phyloP scores from a whole-genome alignment of 2,888 invertebrate genomes.

The Bursaphelenchus okinawaensis region DNA sequence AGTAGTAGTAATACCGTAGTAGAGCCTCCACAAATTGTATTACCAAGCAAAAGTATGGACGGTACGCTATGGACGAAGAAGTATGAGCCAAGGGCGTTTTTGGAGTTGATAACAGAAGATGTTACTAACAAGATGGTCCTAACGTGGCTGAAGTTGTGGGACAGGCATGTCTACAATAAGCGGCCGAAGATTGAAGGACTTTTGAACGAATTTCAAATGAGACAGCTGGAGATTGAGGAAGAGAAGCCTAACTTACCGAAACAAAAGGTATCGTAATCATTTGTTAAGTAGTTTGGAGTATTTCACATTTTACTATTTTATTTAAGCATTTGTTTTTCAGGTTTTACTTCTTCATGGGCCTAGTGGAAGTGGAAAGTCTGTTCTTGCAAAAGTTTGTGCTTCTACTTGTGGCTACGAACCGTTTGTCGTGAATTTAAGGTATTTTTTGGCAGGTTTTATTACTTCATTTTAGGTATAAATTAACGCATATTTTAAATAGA shows the following conservation, averaged over 20 bases:
- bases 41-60: background rate
- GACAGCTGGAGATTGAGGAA: constrained; percentile 18
- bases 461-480: no score
- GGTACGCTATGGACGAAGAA: constrained; percentile 16
- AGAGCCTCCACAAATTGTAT: background rate
- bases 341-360: constrained; percentile 19
- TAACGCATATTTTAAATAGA: no score
- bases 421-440: constrained; percentile 13
- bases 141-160: constrained; percentile 20
- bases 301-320: background rate
- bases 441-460: no score
- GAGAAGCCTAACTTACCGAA: constrained; percentile 15
- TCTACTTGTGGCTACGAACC: constrained; percentile 16
- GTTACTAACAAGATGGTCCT: constrained; percentile 10
- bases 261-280: constrained; percentile 17
- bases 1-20: background rate
- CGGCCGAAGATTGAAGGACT: background rate
- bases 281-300: no score
- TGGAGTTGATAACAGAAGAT: constrained; percentile 16
- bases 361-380: constrained; percentile 16
- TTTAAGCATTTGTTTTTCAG: constrained; percentile 9
- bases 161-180: constrained; percentile 12
- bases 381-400: constrained; percentile 14
- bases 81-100: constrained; percentile 14
- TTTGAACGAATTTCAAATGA: constrained; percentile 6